Base-by-base conservation (phyloP, 2,113 vertebrate genomes). In the Semicossyphus pulcher region DNA sequence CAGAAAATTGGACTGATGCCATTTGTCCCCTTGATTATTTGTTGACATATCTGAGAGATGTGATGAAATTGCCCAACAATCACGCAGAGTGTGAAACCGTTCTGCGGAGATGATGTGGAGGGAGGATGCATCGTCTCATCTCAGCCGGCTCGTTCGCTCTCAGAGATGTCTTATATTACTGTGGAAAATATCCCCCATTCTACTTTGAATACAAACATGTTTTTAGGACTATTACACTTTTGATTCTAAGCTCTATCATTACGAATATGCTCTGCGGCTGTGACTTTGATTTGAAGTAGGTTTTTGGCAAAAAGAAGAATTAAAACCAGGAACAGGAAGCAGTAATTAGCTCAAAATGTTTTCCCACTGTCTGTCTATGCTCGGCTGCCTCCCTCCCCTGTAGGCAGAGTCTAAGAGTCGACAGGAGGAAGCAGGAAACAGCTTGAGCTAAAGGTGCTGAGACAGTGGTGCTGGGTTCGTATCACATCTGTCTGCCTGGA, bases 1-100 rank as follows among this genome's bases (percentile, higher is more conserved):
- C 36, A 56, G 69, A 76, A 84, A 80, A 80, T 56, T 85, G 72
- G 57, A 81, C 71, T 81, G 65, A 74, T 63, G 64, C 65, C 16
- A 63, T 86, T 82, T 86, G 54, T 58, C 56, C 28, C 26, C 41
- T 60, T 80, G 75, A 80, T 84, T 79, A 86, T 80, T 75, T 86
- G 69, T 78, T 53, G 67, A 65, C 23, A 14, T 58, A 72, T 81
- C 72, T 59, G 58, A 56, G 49, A 65, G 65, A 75, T 72, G 49
- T 44, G 53, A 60, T 44, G 52, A 77, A 84, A 75, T 49, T 58
- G 57, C 57, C 23, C 48, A 10, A 60, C 79, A 53, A 61, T 83
- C 25, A 26, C 4, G 26, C 21, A 51, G 48, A 67, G 75, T 68
- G 48, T 51, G 34, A 80, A 82, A 51, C 26, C 48, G 10, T 60